Evolutionary conservation across 1,140 invertebrate genomes (phyloP).

Genomic region (Phortica variegata): DNA sequence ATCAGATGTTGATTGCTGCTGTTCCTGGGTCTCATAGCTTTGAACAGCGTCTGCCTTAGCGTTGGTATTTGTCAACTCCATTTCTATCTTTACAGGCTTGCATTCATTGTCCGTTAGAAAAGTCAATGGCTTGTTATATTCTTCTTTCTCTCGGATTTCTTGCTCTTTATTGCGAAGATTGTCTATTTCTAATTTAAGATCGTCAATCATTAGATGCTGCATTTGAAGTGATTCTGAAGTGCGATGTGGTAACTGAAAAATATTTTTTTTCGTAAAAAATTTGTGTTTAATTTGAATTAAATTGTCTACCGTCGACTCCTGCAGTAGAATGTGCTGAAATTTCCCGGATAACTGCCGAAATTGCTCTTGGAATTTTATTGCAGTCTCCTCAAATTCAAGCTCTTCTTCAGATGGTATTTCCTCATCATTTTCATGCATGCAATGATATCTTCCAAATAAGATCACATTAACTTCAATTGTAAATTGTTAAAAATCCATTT

Average conservation of each 20-base stretch:
- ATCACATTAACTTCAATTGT: too few species aligned
- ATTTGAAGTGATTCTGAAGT: constrained; percentile 46
- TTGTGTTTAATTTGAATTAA: neutral
- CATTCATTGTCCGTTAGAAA: too few species aligned
- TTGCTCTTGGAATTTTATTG: constrained; percentile 72
- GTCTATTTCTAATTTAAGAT: constrained; percentile 41
- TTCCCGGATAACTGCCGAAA: constrained; percentile 75
- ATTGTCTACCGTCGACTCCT: constrained; percentile 77
- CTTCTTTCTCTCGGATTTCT: constrained; percentile 21
- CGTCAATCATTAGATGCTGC: constrained; percentile 47
- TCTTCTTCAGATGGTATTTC: constrained; percentile 71
- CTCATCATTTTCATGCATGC: constrained; percentile 70
- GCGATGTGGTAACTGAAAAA: constrained; percentile 41
- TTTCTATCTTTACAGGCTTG: too few species aligned
- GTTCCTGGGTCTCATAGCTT: neutral
- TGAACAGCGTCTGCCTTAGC: too few species aligned
- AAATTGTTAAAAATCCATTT: neutral
- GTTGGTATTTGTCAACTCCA: too few species aligned
- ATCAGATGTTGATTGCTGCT: constrained; percentile 5
- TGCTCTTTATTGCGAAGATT: constrained; percentile 37
- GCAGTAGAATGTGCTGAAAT: constrained; percentile 75
- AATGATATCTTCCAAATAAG: constrained; percentile 68
- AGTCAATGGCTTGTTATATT: constrained; percentile 1
- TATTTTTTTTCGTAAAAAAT: neutral
- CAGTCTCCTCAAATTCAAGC: constrained; percentile 75